A percentile compares a stretch with the other conserved stretches of the same genome.
These are phyloP conservation scores for Venustaconcha ellipsiformis DNA, from an alignment of 1,140 invertebrate genomes.

Conservation along the genomic window DNA sequence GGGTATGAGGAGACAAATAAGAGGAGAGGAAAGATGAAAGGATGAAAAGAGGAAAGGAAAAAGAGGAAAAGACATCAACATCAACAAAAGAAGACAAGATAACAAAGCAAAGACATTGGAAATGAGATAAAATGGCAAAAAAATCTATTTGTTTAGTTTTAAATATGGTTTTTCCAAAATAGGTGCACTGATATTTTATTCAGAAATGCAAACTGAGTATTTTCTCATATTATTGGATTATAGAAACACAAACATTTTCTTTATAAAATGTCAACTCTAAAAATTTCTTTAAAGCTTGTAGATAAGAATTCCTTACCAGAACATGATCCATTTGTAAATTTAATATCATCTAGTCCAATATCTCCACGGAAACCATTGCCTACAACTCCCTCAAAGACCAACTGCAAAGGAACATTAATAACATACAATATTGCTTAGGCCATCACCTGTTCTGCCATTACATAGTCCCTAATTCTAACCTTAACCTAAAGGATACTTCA, in stretches of 20 bases:
- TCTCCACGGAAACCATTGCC: constrained; percentile 54
- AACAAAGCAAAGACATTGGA: no score
- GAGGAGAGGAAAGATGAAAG: no score
- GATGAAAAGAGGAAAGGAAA: no score
- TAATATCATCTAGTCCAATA: constrained; percentile 58
- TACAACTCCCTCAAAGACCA: constrained; percentile 77
- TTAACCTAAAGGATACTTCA: no score
- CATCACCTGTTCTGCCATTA: neutral
- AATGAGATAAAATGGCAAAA: no score
- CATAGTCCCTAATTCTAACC: neutral
- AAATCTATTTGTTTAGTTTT: neutral
- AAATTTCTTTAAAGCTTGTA: neutral
- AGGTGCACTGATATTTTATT: neutral
- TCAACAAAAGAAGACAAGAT: no score
- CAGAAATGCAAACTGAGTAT: neutral
- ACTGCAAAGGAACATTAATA: constrained; percentile 60
- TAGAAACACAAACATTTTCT: neutral
- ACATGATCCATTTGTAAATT: constrained; percentile 36
- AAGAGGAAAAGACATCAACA: no score
- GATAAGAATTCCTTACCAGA: constrained; percentile 27
- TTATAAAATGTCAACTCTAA: neutral
- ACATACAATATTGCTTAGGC: neutral
- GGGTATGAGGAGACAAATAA: no score
- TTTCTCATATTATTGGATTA: neutral
- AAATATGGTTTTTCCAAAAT: neutral